Evolutionary conservation across 2,888 invertebrate species (phyloP).

Genomic region (Rhingia campestris): DNA sequence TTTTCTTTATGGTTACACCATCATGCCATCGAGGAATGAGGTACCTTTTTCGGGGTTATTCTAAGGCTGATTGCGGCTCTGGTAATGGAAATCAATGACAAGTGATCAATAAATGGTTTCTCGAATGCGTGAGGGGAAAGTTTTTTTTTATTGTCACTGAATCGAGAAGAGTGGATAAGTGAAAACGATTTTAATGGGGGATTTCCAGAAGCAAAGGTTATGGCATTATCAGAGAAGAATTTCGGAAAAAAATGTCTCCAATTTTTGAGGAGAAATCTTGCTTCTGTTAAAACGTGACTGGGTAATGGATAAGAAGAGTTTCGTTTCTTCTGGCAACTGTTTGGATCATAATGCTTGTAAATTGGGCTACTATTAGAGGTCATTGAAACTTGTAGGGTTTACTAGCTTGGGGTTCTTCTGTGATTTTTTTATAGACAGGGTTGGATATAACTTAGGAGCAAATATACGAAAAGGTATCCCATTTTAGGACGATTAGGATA

Average conservation of each 20-base stretch:
- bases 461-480: too few relatives aligned
- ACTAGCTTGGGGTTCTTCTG: too few relatives aligned
- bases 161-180: constrained; percentile 21
- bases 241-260: neutral
- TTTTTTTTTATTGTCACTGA: constrained; percentile 12
- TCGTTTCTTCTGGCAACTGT: too few relatives aligned
- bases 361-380: too few relatives aligned
- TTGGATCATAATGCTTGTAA: too few relatives aligned
- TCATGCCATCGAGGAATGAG: constrained; percentile 26
- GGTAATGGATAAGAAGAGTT: neutral
- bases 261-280: neutral
- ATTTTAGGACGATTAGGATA: too few relatives aligned
- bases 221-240: neutral
- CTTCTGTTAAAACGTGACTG: constrained; percentile 9
- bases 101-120: constrained; percentile 56
- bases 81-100: constrained; percentile 68
- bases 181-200: neutral
- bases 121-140: constrained; percentile 70
- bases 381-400: too few relatives aligned
- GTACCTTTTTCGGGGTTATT: constrained; percentile 45
- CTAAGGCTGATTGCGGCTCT: constrained; percentile 57
- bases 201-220: constrained; percentile 10
- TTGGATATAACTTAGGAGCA: too few relatives aligned
- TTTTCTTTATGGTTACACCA: constrained; percentile 61
- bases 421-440: too few relatives aligned